These are phyloP conservation scores for Miichthys miiuy DNA, from an alignment of 2,797 vertebrate species.

Conservation along the genomic window DNA sequence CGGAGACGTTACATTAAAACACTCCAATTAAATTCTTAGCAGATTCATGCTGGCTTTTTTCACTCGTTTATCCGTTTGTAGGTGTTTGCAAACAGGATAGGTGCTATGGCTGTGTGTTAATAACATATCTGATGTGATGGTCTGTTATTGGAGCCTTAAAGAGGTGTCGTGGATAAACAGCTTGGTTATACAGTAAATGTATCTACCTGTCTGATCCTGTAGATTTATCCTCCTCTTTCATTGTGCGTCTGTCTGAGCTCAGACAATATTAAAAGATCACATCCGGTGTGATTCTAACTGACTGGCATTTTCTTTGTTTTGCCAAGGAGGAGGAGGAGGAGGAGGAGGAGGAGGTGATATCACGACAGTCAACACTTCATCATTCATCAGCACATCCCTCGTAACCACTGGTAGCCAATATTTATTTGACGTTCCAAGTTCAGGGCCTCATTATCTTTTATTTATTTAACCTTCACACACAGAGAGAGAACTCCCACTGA, in stretches of 20 bases:
- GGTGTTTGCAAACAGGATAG: conserved; percentile 15
- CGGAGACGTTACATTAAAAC: background rate
- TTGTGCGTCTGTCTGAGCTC: conserved; percentile 6
- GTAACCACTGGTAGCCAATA: conserved; percentile 22
- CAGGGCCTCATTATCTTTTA: conserved; percentile 13
- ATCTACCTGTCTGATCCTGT: conserved; percentile 2
- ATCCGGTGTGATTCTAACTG: background rate
- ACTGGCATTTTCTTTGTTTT: conserved; percentile 40
- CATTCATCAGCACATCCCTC: conserved; percentile 18
- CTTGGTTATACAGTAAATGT: background rate
- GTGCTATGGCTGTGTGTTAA: background rate
- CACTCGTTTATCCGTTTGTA: background rate
- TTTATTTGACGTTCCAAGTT: conserved; percentile 16
- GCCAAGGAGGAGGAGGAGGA: conserved; percentile 28
- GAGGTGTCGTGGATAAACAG: background rate
- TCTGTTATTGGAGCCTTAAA: background rate
- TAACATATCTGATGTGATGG: background rate
- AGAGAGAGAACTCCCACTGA: background rate
- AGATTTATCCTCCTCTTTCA: background rate
- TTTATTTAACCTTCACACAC: conserved; percentile 36
- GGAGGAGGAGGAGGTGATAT: conserved; percentile 49
- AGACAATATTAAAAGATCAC: conserved; percentile 12
- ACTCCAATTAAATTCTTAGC: background rate
- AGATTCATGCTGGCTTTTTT: background rate
- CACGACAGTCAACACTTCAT: conserved; percentile 39